phyloP scores from a whole-genome alignment of 2,113 vertebrate genomes.

The Triplophysa dalaica region DNA sequence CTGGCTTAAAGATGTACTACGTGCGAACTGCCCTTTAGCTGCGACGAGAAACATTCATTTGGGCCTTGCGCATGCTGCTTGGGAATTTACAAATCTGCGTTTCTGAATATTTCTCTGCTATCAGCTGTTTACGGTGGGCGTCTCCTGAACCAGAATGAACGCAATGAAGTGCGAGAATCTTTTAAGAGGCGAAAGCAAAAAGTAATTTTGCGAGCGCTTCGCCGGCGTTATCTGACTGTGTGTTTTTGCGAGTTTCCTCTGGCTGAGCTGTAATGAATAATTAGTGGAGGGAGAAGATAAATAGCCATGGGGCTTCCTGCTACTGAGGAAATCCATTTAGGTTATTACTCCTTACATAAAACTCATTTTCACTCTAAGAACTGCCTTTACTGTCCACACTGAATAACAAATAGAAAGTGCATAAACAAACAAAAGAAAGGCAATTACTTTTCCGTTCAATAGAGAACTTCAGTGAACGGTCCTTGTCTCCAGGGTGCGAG shows the following conservation, averaged over 20 bases:
- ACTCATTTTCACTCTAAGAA: conserved; percentile 75
- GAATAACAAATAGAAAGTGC: conserved; percentile 75
- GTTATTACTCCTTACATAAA: conserved; percentile 77
- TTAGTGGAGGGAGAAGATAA: conserved; percentile 72
- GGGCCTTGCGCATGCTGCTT: conserved; percentile 13
- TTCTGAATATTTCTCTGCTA: conserved; percentile 39
- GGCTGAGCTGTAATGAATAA: conserved; percentile 75
- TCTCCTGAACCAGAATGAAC: conserved; percentile 50
- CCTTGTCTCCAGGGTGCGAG: conserved; percentile 23
- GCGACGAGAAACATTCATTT: not conserved
- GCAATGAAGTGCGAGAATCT: conserved; percentile 56
- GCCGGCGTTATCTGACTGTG: conserved; percentile 57
- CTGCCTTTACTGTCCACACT: conserved; percentile 65
- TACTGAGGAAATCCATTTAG: conserved; percentile 74
- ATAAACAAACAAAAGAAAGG: conserved; percentile 65
- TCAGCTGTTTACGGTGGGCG: conserved; percentile 51
- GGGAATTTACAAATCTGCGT: conserved; percentile 49
- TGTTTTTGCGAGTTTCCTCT: conserved; percentile 63
- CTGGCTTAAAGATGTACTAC: not conserved
- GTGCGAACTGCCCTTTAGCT: not conserved
- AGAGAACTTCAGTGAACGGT: conserved; percentile 46
- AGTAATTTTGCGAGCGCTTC: conserved; percentile 55
- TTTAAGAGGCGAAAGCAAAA: conserved; percentile 54
- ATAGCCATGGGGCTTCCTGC: conserved; percentile 61
- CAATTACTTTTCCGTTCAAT: conserved; percentile 57